Percentiles rank a stretch among this genome's conserved stretches.
These are phyloP conservation scores for Lycia hirtaria DNA, from an alignment of 2,888 invertebrate genomes.

Conservation along the genomic window DNA sequence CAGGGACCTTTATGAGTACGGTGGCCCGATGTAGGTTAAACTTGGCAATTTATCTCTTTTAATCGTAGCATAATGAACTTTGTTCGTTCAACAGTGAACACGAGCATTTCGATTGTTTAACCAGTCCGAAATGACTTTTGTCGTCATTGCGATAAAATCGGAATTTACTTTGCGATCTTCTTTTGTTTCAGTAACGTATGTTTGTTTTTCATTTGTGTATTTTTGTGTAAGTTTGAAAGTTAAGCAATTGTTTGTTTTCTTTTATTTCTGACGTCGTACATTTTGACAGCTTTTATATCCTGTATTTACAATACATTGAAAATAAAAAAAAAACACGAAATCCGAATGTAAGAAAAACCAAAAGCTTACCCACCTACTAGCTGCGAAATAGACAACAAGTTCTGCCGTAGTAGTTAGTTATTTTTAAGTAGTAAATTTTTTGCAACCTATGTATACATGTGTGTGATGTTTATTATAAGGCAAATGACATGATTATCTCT, in stretches of 20 bases:
- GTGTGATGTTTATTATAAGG: no score
- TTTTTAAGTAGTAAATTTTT: no score
- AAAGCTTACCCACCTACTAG: no score
- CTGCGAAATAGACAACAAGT: no score
- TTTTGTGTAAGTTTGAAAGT: background rate
- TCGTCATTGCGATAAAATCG: slow-evolving; percentile 25
- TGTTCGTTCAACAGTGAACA: slow-evolving; percentile 45
- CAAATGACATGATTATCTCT: no score
- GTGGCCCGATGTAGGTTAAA: slow-evolving; percentile 68
- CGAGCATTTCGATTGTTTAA: slow-evolving; percentile 38
- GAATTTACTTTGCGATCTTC: slow-evolving; percentile 11
- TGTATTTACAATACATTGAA: no score
- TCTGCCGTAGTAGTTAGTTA: no score
- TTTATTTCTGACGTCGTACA: background rate
- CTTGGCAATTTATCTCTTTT: slow-evolving; percentile 75
- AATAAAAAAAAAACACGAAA: no score
- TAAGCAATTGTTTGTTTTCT: background rate
- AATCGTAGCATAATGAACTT: slow-evolving; percentile 75
- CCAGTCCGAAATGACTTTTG: slow-evolving; percentile 31
- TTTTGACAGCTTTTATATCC: background rate
- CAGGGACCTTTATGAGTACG: slow-evolving; percentile 76
- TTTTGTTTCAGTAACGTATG: slow-evolving; percentile 18
- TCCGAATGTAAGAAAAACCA: no score
- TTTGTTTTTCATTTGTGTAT: slow-evolving; percentile 10
- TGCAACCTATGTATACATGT: no score